Evolutionary conservation across 2,888 invertebrate genomes (phyloP), one percentile per base, ranked within the genome.

Genomic region (Pyrrhosoma nymphula): DNA sequence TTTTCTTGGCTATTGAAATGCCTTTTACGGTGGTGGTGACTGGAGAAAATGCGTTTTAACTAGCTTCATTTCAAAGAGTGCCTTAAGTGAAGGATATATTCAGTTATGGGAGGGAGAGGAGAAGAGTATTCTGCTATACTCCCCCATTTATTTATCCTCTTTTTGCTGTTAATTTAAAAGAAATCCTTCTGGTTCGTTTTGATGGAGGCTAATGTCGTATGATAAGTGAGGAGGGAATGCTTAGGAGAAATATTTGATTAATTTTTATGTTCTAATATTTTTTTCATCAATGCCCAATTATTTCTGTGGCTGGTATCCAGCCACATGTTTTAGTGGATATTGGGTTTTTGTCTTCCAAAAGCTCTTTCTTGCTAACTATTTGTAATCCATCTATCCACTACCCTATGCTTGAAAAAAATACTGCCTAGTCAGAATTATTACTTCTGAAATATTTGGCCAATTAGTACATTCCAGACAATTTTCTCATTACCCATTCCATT

Each of bases 291-390:
- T 63, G 30, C 47, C 93, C 93, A 93, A 75, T 75, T 18, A 93
- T 56, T 56, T 47, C 55, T 55, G 93, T 93, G 93, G 69, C 93
- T 93, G 93, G 93, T 93, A 93, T 93, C 93, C 93, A 93, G 93
- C 69, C 69, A 93, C 63, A 26, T 93, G 63, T 93, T 69, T 93
- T 35, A 82, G 69, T 93, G 63, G n/a, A 47, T 26, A 47, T 93
- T 93, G 93, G 93, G 69, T 93, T 93, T 91, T 69, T 39, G 47
- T 39, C 39, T 91, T 69, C 69, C 47, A 75, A 69, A 93, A 93
- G 60, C 26, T 93, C 69, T 93, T 93, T 93, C 69, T 69, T 47
- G 90, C 90, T 75, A 69, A 63, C 69, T 93, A 47, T 93, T 47
- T 93, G 93, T n/a, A 47, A 69, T n/a, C 47, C 63, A 63, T 47